A percentile compares a stretch with the other conserved stretches of the same genome.
These are phyloP conservation scores for Caenorhabditis uteleia DNA, from an alignment of 2,888 invertebrate genomes.

Conservation along the genomic window DNA sequence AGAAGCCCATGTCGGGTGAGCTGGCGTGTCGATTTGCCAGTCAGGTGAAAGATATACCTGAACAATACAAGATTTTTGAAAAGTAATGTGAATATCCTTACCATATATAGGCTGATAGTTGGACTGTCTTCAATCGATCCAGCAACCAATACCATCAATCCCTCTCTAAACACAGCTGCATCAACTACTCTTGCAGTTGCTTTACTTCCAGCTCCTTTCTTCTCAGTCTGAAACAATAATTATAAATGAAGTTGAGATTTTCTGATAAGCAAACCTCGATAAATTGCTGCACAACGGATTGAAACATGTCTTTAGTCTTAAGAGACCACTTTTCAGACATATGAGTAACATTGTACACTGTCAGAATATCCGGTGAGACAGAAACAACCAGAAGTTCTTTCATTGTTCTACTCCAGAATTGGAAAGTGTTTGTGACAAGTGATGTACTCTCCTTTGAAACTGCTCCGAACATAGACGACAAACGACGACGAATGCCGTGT, in stretches of 20 bases:
- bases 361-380: slow-evolving; percentile 13
- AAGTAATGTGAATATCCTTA: too few relatives aligned
- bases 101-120: slow-evolving; percentile 5
- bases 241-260: not conserved
- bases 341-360: slow-evolving; percentile 15
- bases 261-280: slow-evolving; percentile 1
- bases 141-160: slow-evolving; percentile 19
- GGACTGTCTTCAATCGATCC: slow-evolving; percentile 17
- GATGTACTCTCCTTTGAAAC: slow-evolving; percentile 9
- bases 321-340: slow-evolving; percentile 16
- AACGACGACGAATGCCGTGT: slow-evolving; percentile 18
- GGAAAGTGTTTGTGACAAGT: slow-evolving; percentile 18
- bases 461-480: slow-evolving; percentile 25
- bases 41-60: slow-evolving; percentile 13
- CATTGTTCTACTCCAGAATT: not conserved
- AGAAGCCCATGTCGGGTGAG: slow-evolving; percentile 4
- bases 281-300: not conserved
- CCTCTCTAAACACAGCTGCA: slow-evolving; percentile 17
- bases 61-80: too few relatives aligned
- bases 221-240: not conserved
- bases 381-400: slow-evolving; percentile 9
- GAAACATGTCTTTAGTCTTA: slow-evolving; percentile 24
- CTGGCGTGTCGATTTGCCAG: slow-evolving; percentile 9
- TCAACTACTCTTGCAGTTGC: slow-evolving; percentile 14
- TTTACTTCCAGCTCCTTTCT: not conserved